Evolutionary conservation across 2,888 invertebrate genomes (phyloP), one percentile per base, ranked within the genome.

Genomic region (Perdita meconis): DNA sequence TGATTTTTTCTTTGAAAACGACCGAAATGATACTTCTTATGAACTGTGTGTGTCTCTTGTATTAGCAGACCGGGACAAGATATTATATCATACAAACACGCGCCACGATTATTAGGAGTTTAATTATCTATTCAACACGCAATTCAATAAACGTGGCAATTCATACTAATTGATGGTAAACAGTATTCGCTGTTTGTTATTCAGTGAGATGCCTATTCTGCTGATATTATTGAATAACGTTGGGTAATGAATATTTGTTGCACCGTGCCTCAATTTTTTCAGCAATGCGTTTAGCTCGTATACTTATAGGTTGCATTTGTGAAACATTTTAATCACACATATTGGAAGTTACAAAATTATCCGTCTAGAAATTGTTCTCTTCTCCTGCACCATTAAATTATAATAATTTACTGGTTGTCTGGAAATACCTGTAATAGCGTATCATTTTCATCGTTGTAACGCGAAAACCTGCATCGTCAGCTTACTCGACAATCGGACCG

Each of bases 161-260:
- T 61, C 61, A 50, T 61, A 50, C 47, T 50, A 61, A 61, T 61
- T 50, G 47, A 50, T 50, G 22, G 13, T 34, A 50, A 61, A 50
- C 47, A 36, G 3, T 30, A 34, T 8, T 34, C 19, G 47, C 44
- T 50, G 47, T 19, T 60, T 60, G 59, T 34, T 19, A 44, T 60
- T 60, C 30, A 30, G 8, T 0, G 22, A 22, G 16, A 47, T 47
- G 10, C 19, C 22, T 22, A 2, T 10, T 19, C 2, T 47, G 19
- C 19, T 16, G 22, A 47, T 30, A 30, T 30, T 30, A 30, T 4
- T 30, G 30, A 30, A 30, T 6, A 30, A 6, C 30, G 30, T 30
- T 30, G 6, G 3, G 30, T 4, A 6, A 30, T 30, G 6, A 6
- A 30, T 30, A 30, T 30, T 30, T 30, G 30, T 30, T 30, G 30